Conservation (phyloP, 1,140 invertebrate species). For the Ceratina calcarata region DNA sequence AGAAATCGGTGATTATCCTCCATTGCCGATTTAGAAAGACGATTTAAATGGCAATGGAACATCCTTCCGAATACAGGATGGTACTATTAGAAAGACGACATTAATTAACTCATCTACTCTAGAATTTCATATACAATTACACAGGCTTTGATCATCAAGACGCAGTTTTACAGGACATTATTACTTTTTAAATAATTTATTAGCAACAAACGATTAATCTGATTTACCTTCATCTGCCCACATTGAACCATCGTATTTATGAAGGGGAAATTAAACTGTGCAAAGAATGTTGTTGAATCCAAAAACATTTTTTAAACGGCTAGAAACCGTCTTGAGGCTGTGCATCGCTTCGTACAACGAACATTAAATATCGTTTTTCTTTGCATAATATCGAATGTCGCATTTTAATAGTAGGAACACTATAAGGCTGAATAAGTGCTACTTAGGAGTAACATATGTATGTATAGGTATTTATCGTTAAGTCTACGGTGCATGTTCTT, state of each 20-base stretch:
- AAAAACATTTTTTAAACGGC: slow-evolving; percentile 8
- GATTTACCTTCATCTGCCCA: not conserved
- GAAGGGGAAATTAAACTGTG: not conserved
- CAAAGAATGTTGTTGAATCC: not conserved
- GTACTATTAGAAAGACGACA: not conserved
- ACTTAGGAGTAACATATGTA: slow-evolving; percentile 26
- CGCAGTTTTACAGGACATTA: not conserved
- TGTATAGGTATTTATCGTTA: slow-evolving; percentile 22
- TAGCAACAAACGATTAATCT: not conserved
- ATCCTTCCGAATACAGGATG: not conserved
- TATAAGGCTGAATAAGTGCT: slow-evolving; percentile 61
- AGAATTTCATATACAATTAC: not conserved
- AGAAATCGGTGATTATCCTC: no score
- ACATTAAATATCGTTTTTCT: not conserved
- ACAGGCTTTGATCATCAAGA: not conserved
- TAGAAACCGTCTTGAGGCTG: slow-evolving; percentile 35
- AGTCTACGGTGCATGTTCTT: not conserved
- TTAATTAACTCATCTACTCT: not conserved
- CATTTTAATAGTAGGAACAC: slow-evolving; percentile 51
- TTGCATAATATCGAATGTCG: not conserved
- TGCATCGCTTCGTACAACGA: slow-evolving; percentile 34
- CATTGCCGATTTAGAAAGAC: no score
- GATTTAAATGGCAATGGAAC: not conserved
- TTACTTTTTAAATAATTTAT: slow-evolving; percentile 23
- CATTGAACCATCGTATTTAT: no score